Base-by-base conservation (phyloP, 1,140 invertebrate genomes). In the Leptinotarsa texana region DNA sequence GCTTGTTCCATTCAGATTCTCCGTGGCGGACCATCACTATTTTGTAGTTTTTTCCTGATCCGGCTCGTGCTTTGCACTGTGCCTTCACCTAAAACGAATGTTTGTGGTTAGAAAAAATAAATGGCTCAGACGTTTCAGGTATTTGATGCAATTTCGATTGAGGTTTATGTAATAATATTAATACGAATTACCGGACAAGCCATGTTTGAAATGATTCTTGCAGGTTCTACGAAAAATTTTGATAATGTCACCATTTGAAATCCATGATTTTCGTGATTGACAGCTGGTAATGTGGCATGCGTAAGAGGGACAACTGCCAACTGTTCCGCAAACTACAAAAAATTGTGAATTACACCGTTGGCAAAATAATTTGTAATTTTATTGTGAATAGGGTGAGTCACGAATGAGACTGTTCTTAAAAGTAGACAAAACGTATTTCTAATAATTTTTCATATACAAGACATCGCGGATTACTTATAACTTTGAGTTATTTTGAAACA, bases 1-100 rank as follows among this genome's bases (percentile, higher is more conserved):
- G 87, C 79, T 91, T 83, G 81, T 94, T 93, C 87, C 90, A 94
- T 83, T 91, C 90, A 81, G 91, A 93, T 83, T 94, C 91, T n/a
- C 92, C 92, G 79, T 93, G 92, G 63, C 92, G 86, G 27, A 93
- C 84, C 84, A 93, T 88, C 17, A 80, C 66, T 17, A 79, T 76
- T 67, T 78, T 69, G 47, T 74, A 77, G 24, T 18, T 79, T 67
- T 79, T 77, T 61, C 72, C 27, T 6, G 24, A 27, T 17, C 21
- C 21, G 27, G 61, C 61, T 21, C 13, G 15, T 6, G 61, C 8
- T 21, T 62, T 62, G 61, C 61, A 62, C 21, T 62, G 61, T n/a
- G 61, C 61, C 13, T 62, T 62, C 13, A 15, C 61, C 61, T 62
- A 21, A 62, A 62, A 62, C 11, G 17, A 62, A 17, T 8, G 3